These are phyloP conservation scores for Ferrisia virgata DNA, from an alignment of 2,888 invertebrate genomes.

Conservation along the genomic window DNA sequence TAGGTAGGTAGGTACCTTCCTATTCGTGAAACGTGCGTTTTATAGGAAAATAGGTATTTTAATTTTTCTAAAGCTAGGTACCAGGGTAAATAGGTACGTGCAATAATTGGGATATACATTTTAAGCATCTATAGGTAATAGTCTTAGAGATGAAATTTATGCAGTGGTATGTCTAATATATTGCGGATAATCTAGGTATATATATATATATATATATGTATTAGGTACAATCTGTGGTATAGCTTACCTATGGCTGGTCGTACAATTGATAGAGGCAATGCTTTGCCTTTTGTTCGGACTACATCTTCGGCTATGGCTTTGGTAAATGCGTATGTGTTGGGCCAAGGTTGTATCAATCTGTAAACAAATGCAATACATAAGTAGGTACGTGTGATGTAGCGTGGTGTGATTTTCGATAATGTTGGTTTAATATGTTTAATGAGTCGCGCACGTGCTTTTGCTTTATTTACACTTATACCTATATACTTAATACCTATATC, in stretches of 20 bases:
- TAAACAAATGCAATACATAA: too few relatives aligned
- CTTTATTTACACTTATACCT: background rate
- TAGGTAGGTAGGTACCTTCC: too few relatives aligned
- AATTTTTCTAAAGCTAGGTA: background rate
- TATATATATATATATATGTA: background rate
- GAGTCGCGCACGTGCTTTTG: background rate
- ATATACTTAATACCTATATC: too few relatives aligned
- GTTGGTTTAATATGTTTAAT: background rate
- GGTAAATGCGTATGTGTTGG: slow-evolving; percentile 88
- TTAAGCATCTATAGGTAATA: background rate
- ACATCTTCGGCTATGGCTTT: slow-evolving; percentile 84
- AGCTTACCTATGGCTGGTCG: slow-evolving; percentile 76
- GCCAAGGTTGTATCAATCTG: slow-evolving; percentile 63
- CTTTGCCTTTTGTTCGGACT: slow-evolving; percentile 63
- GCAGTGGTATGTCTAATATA: background rate
- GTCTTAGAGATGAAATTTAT: background rate
- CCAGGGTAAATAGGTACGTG: background rate
- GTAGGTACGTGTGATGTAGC: background rate
- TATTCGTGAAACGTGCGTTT: too few relatives aligned
- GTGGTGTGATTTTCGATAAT: background rate
- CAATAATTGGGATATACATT: background rate
- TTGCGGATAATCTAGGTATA: background rate
- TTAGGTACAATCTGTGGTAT: background rate
- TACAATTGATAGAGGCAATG: slow-evolving; percentile 77
- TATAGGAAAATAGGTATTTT: too few relatives aligned